phyloP scores from a whole-genome alignment of 2,113 vertebrate genomes.

The Amblyopsis rosae region DNA sequence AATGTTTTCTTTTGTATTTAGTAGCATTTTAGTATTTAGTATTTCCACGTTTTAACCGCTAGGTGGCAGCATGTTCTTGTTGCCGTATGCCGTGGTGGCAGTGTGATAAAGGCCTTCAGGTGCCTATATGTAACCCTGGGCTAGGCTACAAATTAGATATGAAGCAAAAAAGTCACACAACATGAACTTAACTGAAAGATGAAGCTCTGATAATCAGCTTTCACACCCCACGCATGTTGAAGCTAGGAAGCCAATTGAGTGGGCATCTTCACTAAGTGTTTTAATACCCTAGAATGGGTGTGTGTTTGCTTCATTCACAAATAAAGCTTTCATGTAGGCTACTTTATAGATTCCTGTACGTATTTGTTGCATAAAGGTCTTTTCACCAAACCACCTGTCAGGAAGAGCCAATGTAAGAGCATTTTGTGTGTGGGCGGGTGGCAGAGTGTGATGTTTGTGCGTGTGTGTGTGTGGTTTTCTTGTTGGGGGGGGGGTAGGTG shows the following conservation, averaged over 20 bases:
- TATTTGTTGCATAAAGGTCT: slow-evolving; percentile 17
- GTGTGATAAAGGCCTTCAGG: too few species aligned
- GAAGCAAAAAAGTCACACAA: not conserved
- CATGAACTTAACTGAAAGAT: too few species aligned
- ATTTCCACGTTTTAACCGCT: slow-evolving; percentile 19
- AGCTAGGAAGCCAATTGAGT: not conserved
- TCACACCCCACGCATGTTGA: too few species aligned
- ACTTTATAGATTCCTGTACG: slow-evolving; percentile 14
- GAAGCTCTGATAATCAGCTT: not conserved
- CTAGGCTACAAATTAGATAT: too few species aligned
- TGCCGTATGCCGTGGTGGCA: too few species aligned
- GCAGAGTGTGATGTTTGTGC: not conserved
- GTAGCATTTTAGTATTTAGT: too few species aligned
- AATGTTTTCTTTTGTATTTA: too few species aligned
- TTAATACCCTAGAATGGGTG: not conserved
- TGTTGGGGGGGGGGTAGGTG: not conserved
- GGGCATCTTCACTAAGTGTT: not conserved
- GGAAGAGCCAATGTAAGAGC: slow-evolving; percentile 21
- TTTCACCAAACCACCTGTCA: slow-evolving; percentile 49
- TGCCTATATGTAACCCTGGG: too few species aligned
- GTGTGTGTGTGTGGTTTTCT: not conserved
- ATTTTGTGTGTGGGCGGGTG: not conserved
- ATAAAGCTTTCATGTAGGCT: not conserved
- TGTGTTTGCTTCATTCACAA: not conserved
- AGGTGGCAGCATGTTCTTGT: slow-evolving; percentile 49